Evolutionary conservation across 2,113 vertebrate species (phyloP).

Genomic region (Aphelocoma coerulescens): DNA sequence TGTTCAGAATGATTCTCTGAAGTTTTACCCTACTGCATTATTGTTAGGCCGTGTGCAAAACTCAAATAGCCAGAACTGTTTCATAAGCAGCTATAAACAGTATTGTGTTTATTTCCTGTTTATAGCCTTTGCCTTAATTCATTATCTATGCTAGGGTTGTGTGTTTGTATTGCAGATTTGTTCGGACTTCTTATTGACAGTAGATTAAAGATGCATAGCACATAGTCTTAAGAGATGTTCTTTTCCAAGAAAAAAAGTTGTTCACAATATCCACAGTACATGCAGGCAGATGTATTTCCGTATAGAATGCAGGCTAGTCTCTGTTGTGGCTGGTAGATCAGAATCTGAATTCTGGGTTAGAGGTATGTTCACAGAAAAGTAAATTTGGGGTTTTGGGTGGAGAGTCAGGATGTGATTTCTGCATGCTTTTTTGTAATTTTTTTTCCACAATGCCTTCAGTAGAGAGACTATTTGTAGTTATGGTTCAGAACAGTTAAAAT

Average conservation of each 20-base stretch:
- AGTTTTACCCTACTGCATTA: not conserved
- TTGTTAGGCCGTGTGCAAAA: not conserved
- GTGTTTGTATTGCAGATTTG: not conserved
- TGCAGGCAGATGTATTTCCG: not conserved
- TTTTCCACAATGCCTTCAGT: not conserved
- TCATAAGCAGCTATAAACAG: conserved; percentile 11
- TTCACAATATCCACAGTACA: not conserved
- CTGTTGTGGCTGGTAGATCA: not conserved
- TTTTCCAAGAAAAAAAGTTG: not conserved
- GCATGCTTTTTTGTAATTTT: not conserved
- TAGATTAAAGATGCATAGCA: not conserved
- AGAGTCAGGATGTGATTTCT: not conserved
- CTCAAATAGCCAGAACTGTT: not conserved
- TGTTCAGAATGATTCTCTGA: not conserved
- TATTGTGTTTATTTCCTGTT: conserved; percentile 13
- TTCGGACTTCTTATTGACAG: not conserved
- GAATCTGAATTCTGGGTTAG: not conserved
- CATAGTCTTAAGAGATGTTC: not conserved
- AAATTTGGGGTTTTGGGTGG: not conserved
- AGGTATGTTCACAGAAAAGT: not conserved
- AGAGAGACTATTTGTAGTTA: not conserved
- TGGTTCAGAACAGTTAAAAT: not conserved
- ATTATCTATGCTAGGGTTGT: not conserved
- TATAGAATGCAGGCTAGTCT: not conserved
- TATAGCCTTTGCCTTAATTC: conserved; percentile 50